Base-by-base conservation (phyloP, 2,888 invertebrate genomes). In the Herminia tarsipennalis region DNA sequence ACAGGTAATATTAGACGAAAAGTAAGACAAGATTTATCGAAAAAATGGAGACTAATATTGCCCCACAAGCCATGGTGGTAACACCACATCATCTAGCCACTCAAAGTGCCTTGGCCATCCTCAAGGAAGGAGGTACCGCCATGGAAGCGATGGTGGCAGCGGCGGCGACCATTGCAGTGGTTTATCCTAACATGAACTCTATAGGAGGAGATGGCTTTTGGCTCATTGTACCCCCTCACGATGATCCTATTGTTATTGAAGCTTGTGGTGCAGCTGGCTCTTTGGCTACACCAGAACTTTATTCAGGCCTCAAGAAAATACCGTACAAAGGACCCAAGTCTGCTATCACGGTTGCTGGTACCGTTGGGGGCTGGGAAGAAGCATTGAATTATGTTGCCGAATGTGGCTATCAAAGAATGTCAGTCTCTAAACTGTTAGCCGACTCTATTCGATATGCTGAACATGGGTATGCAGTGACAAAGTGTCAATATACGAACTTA, bases 151-250 rank as follows among this genome's bases (percentile, higher is more conserved):
- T 78, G 53, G 81, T 90, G 0, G 78, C 88, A 12, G 90, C 89
- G 3, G 90, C 90, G 6, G 89, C 90, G 1, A 89, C 88, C 0
- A 67, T 88, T 22, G 70, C 88, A 1, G 88, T 90, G 2, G 85
- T 88, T 0, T 88, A 86, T 35, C 90, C 90, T 13, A 87, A 89
- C 34, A 87, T 87, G 88, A 89, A 86, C 50, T 67, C 82, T 37
- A 86, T 90, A 17, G 90, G 89, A 1, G 89, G 90, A 1, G 90
- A 90, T 46, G 76, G 84, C 0, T 87, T 87, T 55, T 90, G 89
- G 90, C 76, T 90, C 0, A 89, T 90, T 8, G 35, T 88, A 5
- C 88, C 89, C 10, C 90, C 90, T 5, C 56, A 76, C 8, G 85
- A 75, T 6, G 83, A 87, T 0, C 88, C 86, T 5, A 25, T 89